Evolutionary conservation across 1,140 invertebrate genomes (phyloP).

Genomic region (Hylyphantes graminicola): DNA sequence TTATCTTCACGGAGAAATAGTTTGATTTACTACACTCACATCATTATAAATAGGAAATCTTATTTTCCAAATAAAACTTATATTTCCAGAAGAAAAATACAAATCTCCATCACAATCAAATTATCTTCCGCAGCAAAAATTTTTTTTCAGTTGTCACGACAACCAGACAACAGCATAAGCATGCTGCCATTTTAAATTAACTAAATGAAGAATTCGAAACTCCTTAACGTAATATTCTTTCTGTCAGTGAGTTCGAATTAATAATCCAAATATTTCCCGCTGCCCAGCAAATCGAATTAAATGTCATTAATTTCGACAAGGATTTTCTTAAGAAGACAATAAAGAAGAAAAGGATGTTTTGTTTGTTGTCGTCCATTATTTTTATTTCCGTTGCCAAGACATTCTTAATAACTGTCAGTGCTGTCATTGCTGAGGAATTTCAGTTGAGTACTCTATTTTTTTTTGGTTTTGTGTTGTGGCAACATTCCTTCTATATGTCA

Average conservation of each 20-base stretch:
- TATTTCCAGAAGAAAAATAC: too few species aligned
- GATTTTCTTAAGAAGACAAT: neutral
- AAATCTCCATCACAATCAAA: too few species aligned
- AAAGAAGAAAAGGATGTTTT: neutral
- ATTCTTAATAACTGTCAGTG: slow-evolving; percentile 55
- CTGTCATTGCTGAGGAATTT: neutral
- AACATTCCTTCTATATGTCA: slow-evolving; percentile 23
- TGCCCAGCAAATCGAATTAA: slow-evolving; percentile 5
- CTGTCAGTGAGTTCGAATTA: slow-evolving; percentile 12
- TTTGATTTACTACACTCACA: too few species aligned
- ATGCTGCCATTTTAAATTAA: slow-evolving; percentile 42
- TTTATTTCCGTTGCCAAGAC: neutral
- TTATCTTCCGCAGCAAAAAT: too few species aligned
- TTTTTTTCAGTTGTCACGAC: slow-evolving; percentile 8
- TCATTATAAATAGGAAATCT: too few species aligned
- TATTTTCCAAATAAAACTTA: too few species aligned
- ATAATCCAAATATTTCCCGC: neutral
- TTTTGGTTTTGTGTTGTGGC: slow-evolving; percentile 17
- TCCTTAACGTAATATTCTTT: slow-evolving; percentile 26
- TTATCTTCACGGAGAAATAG: too few species aligned
- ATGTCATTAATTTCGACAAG: slow-evolving; percentile 42
- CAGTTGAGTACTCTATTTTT: slow-evolving; percentile 24
- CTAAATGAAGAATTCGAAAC: slow-evolving; percentile 30
- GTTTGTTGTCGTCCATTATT: neutral
- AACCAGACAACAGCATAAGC: slow-evolving; percentile 15